Evolutionary conservation across 2,113 vertebrate species (phyloP).

Genomic region (Gnathonemus echidnorhynchus): DNA sequence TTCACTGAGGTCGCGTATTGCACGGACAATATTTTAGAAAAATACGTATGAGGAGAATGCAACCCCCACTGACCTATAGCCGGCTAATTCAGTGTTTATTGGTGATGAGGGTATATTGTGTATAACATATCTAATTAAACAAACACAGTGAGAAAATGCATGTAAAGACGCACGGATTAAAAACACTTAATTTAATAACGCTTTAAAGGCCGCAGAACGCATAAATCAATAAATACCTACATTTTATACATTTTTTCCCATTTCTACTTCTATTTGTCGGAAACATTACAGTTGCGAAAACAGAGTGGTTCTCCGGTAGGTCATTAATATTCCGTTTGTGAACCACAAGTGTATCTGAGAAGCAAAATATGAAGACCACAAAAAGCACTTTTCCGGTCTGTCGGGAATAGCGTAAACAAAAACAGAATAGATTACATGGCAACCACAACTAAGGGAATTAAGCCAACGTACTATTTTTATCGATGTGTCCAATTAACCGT

Average conservation of each 20-base stretch:
- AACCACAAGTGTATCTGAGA: neutral
- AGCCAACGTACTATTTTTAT: neutral
- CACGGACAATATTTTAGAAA: neutral
- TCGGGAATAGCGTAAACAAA: neutral
- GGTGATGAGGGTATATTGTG: neutral
- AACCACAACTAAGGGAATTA: neutral
- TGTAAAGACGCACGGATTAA: neutral
- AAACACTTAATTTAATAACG: neutral
- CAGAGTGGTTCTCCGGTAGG: neutral
- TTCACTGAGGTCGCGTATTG: neutral
- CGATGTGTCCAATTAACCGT: neutral
- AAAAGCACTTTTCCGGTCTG: neutral
- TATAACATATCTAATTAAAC: neutral
- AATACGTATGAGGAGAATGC: neutral
- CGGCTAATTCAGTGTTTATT: neutral
- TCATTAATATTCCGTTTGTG: neutral
- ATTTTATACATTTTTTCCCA: neutral
- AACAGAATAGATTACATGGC: neutral
- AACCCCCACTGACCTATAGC: neutral
- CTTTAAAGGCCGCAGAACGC: neutral
- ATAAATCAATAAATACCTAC: neutral
- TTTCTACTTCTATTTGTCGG: neutral
- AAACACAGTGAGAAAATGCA: neutral
- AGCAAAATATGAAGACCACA: neutral
- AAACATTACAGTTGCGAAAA: neutral